Evolutionary conservation across 2,888 invertebrate species (phyloP).

Genomic region (Entomobrya proxima): DNA sequence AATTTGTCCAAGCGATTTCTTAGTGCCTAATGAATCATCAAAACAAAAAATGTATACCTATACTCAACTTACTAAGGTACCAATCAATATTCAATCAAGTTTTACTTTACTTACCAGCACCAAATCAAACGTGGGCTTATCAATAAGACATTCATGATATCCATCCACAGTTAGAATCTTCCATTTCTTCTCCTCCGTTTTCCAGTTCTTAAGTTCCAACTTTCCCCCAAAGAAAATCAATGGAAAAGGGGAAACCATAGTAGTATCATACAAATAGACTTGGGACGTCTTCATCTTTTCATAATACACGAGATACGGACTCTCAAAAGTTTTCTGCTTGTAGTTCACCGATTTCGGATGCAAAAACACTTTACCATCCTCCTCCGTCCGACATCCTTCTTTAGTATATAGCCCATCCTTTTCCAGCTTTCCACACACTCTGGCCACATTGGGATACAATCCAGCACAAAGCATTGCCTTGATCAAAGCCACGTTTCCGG

Average conservation of each 20-base stretch:
- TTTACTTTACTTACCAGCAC: conserved; percentile 77
- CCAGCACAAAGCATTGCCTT: conserved; percentile 92
- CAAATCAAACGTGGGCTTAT: conserved; percentile 77
- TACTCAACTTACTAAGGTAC: background rate
- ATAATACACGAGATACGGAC: conserved; percentile 87
- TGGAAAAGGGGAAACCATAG: conserved; percentile 88
- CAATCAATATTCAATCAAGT: too few relatives aligned
- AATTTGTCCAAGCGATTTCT: conserved; percentile 82
- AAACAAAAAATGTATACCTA: background rate
- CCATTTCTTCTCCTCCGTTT: conserved; percentile 75
- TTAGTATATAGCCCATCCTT: conserved; percentile 13
- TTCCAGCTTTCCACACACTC: conserved; percentile 80
- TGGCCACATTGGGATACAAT: conserved; percentile 91
- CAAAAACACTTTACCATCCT: conserved; percentile 82
- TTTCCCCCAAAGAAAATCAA: conserved; percentile 91
- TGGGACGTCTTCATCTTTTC: conserved; percentile 83
- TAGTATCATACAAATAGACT: conserved; percentile 87
- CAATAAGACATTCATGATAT: conserved; percentile 78
- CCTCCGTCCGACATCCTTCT: conserved; percentile 78
- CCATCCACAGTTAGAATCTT: conserved; percentile 78
- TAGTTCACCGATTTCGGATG: conserved; percentile 89
- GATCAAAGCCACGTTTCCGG: conserved; percentile 85
- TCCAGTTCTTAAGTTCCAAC: too few relatives aligned
- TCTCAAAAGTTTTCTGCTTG: conserved; percentile 79
- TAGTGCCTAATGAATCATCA: conserved; percentile 78